A percentile compares a stretch with the other conserved stretches of the same genome.
These are phyloP conservation scores for Corythoichthys haematopterus DNA, from an alignment of 2,113 vertebrate genomes.

Conservation along the genomic window DNA sequence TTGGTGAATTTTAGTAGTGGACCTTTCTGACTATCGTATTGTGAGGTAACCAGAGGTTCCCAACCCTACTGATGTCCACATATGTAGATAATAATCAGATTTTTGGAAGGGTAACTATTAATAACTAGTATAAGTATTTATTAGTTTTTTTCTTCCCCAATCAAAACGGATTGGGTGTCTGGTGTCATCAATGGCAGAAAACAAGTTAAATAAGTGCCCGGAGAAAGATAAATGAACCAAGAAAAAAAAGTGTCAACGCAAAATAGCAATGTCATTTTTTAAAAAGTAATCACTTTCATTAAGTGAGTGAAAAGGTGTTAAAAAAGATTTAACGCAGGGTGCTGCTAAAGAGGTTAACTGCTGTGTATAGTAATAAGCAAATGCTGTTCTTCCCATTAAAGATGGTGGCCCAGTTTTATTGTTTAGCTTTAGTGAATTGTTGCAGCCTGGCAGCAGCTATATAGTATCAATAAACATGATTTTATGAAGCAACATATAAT, in stretches of 20 bases:
- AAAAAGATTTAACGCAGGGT: conserved; percentile 66
- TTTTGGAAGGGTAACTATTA: too few species aligned
- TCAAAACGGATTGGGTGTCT: too few species aligned
- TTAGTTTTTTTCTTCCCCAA: too few species aligned
- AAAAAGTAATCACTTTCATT: conserved; percentile 58
- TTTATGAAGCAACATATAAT: conserved; percentile 60
- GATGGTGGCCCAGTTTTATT: conserved; percentile 58
- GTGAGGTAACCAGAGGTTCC: too few species aligned
- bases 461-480: conserved; percentile 58
- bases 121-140: too few species aligned
- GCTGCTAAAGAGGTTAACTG: conserved; percentile 70
- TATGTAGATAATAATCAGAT: too few species aligned
- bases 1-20: too few species aligned
- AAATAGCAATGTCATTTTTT: conserved; percentile 60
- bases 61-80: too few species aligned
- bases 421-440: conserved; percentile 55
- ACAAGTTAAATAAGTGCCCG: too few species aligned
- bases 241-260: conserved; percentile 55
- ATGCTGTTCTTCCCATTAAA: conserved; percentile 61
- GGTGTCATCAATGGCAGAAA: too few species aligned
- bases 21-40: too few species aligned
- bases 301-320: conserved; percentile 60
- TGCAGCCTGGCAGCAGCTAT: conserved; percentile 54
- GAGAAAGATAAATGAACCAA: conserved; percentile 61
- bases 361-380: conserved; percentile 67